Evolutionary conservation across 37 sponge, comb jelly and placozoan genomes (phyloP).

Genomic region (Dysidea cf. avara): DNA sequence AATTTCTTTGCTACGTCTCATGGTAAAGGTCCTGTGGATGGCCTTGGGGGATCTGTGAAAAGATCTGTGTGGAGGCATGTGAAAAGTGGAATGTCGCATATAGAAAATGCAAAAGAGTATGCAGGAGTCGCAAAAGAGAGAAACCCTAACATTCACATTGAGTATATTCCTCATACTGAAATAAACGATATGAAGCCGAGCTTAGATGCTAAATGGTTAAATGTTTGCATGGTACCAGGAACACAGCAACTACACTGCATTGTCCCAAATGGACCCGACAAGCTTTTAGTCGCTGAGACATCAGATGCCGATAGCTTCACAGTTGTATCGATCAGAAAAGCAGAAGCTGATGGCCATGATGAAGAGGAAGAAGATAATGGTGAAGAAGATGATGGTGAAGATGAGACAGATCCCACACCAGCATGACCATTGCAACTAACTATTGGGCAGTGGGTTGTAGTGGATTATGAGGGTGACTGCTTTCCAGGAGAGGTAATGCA

Average conservation of each 20-base stretch:
- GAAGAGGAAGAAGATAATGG: not conserved
- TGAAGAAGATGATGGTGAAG: not conserved
- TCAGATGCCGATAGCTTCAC: not conserved
- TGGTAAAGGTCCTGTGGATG: constrained; percentile 40
- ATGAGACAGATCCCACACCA: not conserved
- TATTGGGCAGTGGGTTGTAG: constrained; percentile 23
- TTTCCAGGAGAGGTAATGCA: constrained; percentile 32
- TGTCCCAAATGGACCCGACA: constrained; percentile 5
- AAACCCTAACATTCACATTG: constrained; percentile 13
- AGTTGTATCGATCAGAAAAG: constrained; percentile 1
- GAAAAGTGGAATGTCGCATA: constrained; percentile 5
- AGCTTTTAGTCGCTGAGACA: constrained; percentile 14
- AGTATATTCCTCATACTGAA: constrained; percentile 1
- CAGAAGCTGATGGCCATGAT: not conserved
- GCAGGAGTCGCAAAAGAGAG: constrained; percentile 4
- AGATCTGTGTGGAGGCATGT: constrained; percentile 41
- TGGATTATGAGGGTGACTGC: constrained; percentile 13
- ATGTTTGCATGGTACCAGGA: constrained; percentile 16
- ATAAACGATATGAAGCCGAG: not conserved
- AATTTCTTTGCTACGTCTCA: constrained; percentile 43
- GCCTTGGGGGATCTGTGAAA: constrained; percentile 37
- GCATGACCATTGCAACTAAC: no score
- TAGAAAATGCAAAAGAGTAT: constrained; percentile 26
- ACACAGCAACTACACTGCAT: constrained; percentile 30
- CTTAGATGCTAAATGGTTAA: constrained; percentile 20